These are phyloP conservation scores for Poecilia gillii DNA, from an alignment of 2,797 vertebrate species.

Conservation along the genomic window DNA sequence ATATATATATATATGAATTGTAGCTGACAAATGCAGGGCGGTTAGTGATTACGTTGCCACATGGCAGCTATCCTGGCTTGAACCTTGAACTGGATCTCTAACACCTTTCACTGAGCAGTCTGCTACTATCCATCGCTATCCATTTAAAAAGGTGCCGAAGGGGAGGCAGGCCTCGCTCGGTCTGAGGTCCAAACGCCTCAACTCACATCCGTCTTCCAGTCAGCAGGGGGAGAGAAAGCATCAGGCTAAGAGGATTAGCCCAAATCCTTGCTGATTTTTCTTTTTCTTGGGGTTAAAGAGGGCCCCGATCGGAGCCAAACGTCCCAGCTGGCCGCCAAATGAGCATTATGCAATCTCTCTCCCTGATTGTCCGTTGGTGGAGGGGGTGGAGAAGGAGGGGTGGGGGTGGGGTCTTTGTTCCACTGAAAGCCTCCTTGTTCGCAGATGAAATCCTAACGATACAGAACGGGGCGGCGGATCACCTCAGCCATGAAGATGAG, in stretches of 20 bases:
- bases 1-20: too few relatives aligned
- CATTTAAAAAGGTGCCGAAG: slow-evolving; percentile 62
- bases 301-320: slow-evolving; percentile 60
- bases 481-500: slow-evolving; percentile 57
- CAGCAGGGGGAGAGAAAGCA: slow-evolving; percentile 68
- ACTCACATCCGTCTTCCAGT: slow-evolving; percentile 58
- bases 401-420: slow-evolving; percentile 47
- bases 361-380: slow-evolving; percentile 43
- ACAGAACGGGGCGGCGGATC: slow-evolving; percentile 41
- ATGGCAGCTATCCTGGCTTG: slow-evolving; percentile 30
- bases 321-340: slow-evolving; percentile 63
- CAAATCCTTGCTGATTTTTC: slow-evolving; percentile 70
- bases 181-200: slow-evolving; percentile 42
- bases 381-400: slow-evolving; percentile 14
- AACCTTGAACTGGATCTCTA: slow-evolving; percentile 33
- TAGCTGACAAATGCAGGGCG: neutral
- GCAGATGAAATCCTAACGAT: slow-evolving; percentile 62
- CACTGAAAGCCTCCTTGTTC: slow-evolving; percentile 65
- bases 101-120: slow-evolving; percentile 38
- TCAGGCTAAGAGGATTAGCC: slow-evolving; percentile 74
- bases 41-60: slow-evolving; percentile 28
- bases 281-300: slow-evolving; percentile 68
- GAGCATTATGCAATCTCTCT: slow-evolving; percentile 67
- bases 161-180: slow-evolving; percentile 33
- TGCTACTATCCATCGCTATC: slow-evolving; percentile 50